Evolutionary conservation across 2,113 vertebrate species (phyloP).

Genomic region (Pica pica): DNA sequence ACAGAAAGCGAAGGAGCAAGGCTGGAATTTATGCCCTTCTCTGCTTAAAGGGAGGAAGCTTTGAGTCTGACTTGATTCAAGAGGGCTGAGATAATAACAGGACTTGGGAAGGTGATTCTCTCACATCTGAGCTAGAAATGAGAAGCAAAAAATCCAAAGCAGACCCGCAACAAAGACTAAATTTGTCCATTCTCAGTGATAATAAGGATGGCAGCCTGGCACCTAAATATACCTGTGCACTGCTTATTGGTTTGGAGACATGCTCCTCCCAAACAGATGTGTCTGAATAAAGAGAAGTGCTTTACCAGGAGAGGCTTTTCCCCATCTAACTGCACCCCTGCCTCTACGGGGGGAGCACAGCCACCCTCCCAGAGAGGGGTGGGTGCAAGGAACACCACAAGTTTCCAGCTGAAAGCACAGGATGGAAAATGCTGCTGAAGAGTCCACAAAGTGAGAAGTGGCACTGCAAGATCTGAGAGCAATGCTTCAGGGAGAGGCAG

Average conservation of each 20-base stretch:
- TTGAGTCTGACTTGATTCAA: not conserved
- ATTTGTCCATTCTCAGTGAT: not conserved
- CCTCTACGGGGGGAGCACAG: not conserved
- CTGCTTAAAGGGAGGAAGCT: not conserved
- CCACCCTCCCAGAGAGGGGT: not conserved
- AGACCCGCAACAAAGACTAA: not conserved
- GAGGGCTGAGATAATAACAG: not conserved
- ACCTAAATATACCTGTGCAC: not conserved
- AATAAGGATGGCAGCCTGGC: not conserved
- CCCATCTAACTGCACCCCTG: not conserved
- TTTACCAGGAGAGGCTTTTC: not conserved
- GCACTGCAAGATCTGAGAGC: not conserved
- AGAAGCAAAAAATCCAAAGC: not conserved
- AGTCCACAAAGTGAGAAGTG: not conserved
- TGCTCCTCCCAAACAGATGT: rapidly evolving
- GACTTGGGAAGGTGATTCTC: not conserved
- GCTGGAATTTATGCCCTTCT: not conserved
- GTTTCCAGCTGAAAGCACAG: not conserved
- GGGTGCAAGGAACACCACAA: not conserved
- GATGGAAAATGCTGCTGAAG: not conserved
- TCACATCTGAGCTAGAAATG: not conserved
- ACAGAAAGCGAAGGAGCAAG: not conserved
- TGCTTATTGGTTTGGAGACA: not conserved
- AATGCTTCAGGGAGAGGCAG: no score
- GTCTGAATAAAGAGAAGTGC: not conserved